These are phyloP conservation scores for Lycophotia porphyrea DNA, from an alignment of 2,888 invertebrate species.

Conservation along the genomic window DNA sequence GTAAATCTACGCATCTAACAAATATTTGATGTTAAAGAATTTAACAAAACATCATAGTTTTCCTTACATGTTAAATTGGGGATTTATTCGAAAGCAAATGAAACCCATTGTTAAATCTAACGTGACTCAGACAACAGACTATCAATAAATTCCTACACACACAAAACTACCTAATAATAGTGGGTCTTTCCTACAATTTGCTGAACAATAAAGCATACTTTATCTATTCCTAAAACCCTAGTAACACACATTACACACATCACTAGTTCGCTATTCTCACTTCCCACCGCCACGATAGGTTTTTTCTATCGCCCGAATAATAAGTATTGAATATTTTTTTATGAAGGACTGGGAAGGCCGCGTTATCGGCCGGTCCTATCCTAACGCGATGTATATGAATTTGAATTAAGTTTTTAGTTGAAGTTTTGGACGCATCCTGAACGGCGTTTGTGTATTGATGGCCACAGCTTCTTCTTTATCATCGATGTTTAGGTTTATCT, in stretches of 20 bases:
- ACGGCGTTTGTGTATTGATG: slow-evolving; percentile 21
- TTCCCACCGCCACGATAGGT: slow-evolving; percentile 77
- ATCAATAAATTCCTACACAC: slow-evolving; percentile 32
- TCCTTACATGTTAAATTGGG: background rate
- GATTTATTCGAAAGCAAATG: background rate
- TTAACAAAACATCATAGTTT: slow-evolving; percentile 3
- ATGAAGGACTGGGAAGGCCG: slow-evolving; percentile 70
- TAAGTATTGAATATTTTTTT: slow-evolving; percentile 79
- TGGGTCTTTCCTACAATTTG: background rate
- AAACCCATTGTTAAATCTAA: slow-evolving; percentile 26
- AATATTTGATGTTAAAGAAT: background rate
- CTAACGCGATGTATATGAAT: slow-evolving; percentile 66
- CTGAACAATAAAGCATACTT: background rate
- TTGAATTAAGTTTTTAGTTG: slow-evolving; percentile 63
- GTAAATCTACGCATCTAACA: background rate
- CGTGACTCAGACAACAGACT: background rate
- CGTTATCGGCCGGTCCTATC: slow-evolving; percentile 76
- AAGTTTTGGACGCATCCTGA: slow-evolving; percentile 40
- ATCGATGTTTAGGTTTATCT: slow-evolving; percentile 1
- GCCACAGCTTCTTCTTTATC: slow-evolving; percentile 5
- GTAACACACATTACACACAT: slow-evolving; percentile 58
- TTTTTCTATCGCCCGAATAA: slow-evolving; percentile 75
- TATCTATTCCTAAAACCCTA: background rate
- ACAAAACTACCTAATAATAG: background rate
- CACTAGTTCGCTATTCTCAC: slow-evolving; percentile 71